Conservation (phyloP, 1,140 invertebrate genomes). For the Plectrocnemia conspersa region DNA sequence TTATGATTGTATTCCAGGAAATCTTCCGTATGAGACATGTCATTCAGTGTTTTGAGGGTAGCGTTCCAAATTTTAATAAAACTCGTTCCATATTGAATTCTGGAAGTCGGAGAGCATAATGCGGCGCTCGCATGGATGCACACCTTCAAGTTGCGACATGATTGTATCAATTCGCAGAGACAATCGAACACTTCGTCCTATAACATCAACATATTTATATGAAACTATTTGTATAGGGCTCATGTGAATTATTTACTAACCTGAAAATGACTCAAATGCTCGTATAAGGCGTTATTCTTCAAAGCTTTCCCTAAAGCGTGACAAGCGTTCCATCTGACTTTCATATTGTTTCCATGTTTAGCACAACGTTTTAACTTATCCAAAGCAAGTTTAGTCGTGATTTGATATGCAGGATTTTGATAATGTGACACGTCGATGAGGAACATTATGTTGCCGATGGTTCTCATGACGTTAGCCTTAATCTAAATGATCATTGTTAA, state of each 20-base stretch:
- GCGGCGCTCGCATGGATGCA: constrained; percentile 78
- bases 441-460: constrained; percentile 72
- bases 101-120: constrained; percentile 55
- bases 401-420: constrained; percentile 44
- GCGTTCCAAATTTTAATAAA: constrained; percentile 63
- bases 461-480: constrained; percentile 73
- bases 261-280: constrained; percentile 50
- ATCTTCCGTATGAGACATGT: constrained; percentile 68
- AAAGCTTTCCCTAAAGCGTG: constrained; percentile 76
- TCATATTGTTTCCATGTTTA: constrained; percentile 67
- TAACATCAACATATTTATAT: constrained; percentile 1
- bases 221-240: not conserved
- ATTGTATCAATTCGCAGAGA: constrained; percentile 48
- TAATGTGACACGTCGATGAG: constrained; percentile 56
- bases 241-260: constrained; percentile 37
- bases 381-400: constrained; percentile 53
- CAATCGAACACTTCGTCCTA: constrained; percentile 47
- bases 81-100: constrained; percentile 58
- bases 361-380: constrained; percentile 63
- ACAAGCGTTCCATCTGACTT: constrained; percentile 88
- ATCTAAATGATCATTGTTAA: constrained; percentile 42
- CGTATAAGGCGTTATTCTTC: constrained; percentile 59
- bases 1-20: constrained; percentile 77
- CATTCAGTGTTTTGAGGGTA: constrained; percentile 65
- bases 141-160: constrained; percentile 61